Evolutionary conservation across 2,888 invertebrate genomes (phyloP).

Genomic region (Baronia brevicornis): DNA sequence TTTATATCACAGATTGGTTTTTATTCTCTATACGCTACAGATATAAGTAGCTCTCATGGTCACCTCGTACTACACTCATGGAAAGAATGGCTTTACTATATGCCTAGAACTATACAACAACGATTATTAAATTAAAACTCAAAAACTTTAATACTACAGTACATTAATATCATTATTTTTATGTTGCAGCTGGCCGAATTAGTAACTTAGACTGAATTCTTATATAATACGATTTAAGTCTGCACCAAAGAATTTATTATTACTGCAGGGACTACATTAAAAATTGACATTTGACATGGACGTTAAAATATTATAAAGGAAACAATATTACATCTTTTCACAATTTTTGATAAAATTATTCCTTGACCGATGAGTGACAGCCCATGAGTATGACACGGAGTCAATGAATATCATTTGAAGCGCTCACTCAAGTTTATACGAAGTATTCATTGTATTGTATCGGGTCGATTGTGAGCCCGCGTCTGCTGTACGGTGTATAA

Average conservation of each 20-base stretch:
- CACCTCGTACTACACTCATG: too few species aligned
- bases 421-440: slow-evolving; percentile 43
- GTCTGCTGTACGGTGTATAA: slow-evolving; percentile 8
- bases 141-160: too few species aligned
- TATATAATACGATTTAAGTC: slow-evolving; percentile 15
- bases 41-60: too few species aligned
- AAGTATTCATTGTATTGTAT: slow-evolving; percentile 44
- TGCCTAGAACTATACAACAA: too few species aligned
- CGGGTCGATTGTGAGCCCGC: slow-evolving; percentile 10
- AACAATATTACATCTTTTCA: slow-evolving; percentile 32
- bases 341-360: slow-evolving; percentile 47
- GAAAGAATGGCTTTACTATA: too few species aligned
- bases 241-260: slow-evolving; percentile 33
- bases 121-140: too few species aligned
- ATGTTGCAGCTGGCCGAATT: too few species aligned
- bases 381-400: slow-evolving; percentile 41
- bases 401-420: slow-evolving; percentile 40
- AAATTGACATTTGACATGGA: slow-evolving; percentile 22
- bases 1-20: too few species aligned
- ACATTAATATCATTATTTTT: too few species aligned
- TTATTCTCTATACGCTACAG: too few species aligned
- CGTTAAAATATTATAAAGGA: slow-evolving; percentile 40
- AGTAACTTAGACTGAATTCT: too few species aligned
- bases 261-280: slow-evolving; percentile 19
- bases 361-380: slow-evolving; percentile 68